Evolutionary conservation across 2,113 vertebrate genomes (phyloP).

Genomic region (Chamaetylas fuelleborni): DNA sequence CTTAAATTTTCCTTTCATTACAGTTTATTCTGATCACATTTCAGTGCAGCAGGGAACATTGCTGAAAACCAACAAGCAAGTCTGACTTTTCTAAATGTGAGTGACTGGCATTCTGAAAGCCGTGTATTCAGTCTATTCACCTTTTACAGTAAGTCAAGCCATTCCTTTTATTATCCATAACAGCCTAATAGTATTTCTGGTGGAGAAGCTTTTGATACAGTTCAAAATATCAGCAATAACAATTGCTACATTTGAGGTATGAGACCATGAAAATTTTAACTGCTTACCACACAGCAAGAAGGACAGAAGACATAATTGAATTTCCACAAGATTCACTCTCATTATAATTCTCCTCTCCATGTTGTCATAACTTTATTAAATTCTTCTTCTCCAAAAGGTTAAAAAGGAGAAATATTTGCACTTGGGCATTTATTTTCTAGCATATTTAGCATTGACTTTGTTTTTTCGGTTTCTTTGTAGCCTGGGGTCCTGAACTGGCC

Average conservation of each 20-base stretch:
- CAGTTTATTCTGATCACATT: constrained; percentile 52
- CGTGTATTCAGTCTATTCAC: neutral
- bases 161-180: neutral
- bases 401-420: neutral
- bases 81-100: neutral
- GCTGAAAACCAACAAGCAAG: neutral
- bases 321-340: neutral
- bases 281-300: neutral
- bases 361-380: neutral
- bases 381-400: neutral
- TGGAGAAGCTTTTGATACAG: neutral
- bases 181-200: neutral
- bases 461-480: neutral
- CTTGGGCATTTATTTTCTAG: neutral
- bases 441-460: neutral
- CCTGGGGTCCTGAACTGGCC: neutral
- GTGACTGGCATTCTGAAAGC: constrained; percentile 20
- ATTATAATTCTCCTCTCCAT: neutral
- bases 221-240: neutral
- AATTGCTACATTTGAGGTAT: neutral
- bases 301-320: neutral
- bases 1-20: neutral
- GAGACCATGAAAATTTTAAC: neutral
- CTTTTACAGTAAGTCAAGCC: neutral
- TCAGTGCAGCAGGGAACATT: constrained; percentile 34